These are phyloP conservation scores for Drosophila hamatofila DNA, from an alignment of 2,888 invertebrate genomes.

Conservation along the genomic window DNA sequence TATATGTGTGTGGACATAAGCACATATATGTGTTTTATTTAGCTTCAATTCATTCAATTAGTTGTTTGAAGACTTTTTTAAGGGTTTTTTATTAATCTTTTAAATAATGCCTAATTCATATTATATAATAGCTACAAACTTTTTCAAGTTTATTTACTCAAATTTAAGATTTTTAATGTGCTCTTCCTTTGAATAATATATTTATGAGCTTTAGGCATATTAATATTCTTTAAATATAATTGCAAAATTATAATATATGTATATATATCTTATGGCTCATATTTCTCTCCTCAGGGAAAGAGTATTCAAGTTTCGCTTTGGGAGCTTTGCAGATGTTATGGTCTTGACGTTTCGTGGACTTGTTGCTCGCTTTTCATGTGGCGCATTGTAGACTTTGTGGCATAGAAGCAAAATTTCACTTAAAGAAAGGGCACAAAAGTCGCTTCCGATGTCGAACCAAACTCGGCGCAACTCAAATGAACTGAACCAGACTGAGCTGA, in stretches of 20 bases:
- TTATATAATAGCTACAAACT: not conserved
- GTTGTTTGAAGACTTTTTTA: not conserved
- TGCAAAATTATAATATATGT: too few relatives aligned
- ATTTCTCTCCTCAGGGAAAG: not conserved
- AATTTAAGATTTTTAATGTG: too few relatives aligned
- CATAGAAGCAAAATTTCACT: constrained; percentile 73
- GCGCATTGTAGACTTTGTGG: constrained; percentile 61
- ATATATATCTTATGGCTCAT: too few relatives aligned
- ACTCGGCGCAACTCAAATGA: constrained; percentile 15
- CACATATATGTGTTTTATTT: not conserved
- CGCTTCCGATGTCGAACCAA: constrained; percentile 37
- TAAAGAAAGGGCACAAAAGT: constrained; percentile 68
- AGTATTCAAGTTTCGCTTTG: not conserved
- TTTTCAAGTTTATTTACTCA: too few relatives aligned
- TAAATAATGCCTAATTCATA: too few relatives aligned
- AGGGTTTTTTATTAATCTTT: too few relatives aligned
- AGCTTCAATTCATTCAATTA: too few relatives aligned
- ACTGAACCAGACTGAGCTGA: constrained; percentile 17
- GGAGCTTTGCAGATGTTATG: not conserved
- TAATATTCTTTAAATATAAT: too few relatives aligned
- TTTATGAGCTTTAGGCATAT: too few relatives aligned
- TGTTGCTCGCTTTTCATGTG: constrained; percentile 28
- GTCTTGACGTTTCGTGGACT: constrained; percentile 5
- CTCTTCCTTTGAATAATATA: too few relatives aligned
- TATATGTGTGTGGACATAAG: not conserved